Base-by-base conservation (phyloP, 1,140 invertebrate species). In the Eurosta solidaginis region DNA sequence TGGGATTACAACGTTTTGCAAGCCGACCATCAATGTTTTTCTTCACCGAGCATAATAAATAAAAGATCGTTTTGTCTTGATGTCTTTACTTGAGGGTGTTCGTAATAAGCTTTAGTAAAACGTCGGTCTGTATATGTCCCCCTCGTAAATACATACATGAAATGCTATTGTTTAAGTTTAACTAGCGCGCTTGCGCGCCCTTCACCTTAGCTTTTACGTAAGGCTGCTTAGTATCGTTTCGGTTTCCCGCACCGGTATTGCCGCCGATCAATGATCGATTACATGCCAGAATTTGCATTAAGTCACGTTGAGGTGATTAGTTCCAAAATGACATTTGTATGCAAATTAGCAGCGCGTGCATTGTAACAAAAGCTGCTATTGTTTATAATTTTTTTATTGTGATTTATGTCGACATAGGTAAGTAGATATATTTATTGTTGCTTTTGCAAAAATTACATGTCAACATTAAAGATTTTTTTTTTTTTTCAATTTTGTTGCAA, bases 251-350 rank as follows among this genome's bases (percentile, higher is more conserved):
- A 68, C 29, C 33, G 17, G 59, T 42, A 33, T 40, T 68, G 33
- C n/a, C 59, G 59, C 59, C 20, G 59, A 68, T 68, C 59, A 47
- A 44, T 45, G 73, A 74, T 74, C 44, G 73, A 74, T 74, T 74
- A 22, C 40, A 74, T 14, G 73, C 33, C 59, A 74, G 44, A 74
- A 74, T 74, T 45, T 74, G 73, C 73, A 74, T 74, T 45, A 74
- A 74, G 73, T 74, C 73, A 74, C 73, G 73, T 74, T 74, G 44
- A 74, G 40, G 73, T 74, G 73, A 74, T 74, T 74, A 74, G 44
- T 25, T 47, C 73, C 36, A 14, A n/a, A 74, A 74, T 29, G 73
- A 74, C 73, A 74, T 74, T 74, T 74, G 73, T 47, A 47, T 74
- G 42, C 40, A 74, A 74, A 74, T 74, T 47, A 68, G 33, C 59